These are phyloP conservation scores for Clarias batrachus DNA, from an alignment of 2,113 vertebrate species.

Conservation along the genomic window DNA sequence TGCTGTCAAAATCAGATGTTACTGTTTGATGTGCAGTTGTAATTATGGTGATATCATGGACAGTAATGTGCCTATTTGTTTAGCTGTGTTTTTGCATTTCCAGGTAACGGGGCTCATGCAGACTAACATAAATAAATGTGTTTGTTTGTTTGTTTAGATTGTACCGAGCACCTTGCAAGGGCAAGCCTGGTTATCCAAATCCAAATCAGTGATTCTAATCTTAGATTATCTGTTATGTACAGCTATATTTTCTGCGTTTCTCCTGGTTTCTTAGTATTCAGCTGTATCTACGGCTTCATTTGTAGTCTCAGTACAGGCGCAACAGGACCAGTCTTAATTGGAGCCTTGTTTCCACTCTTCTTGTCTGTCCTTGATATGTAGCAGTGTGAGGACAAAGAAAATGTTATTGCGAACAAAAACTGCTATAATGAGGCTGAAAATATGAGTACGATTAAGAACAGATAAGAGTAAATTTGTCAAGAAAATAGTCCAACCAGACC, in stretches of 20 bases:
- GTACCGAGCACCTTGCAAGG: not conserved
- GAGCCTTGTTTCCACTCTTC: slow-evolving; percentile 29
- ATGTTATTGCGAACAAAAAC: not conserved
- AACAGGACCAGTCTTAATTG: slow-evolving; percentile 22
- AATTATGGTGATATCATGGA: slow-evolving; percentile 27
- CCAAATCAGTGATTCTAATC: not conserved
- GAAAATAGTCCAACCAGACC: not conserved
- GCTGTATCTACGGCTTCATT: slow-evolving; percentile 6
- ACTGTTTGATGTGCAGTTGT: slow-evolving; percentile 7
- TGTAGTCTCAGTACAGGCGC: slow-evolving; percentile 1
- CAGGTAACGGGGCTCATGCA: not conserved
- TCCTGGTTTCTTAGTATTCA: not conserved
- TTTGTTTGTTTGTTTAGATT: not conserved
- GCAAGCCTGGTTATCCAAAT: not conserved
- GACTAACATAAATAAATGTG: not conserved
- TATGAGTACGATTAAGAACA: not conserved
- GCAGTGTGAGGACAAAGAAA: slow-evolving; percentile 2
- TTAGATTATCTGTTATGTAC: not conserved
- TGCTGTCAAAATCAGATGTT: not conserved
- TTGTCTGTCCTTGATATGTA: slow-evolving; percentile 16
- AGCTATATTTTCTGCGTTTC: not conserved
- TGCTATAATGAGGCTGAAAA: slow-evolving; percentile 11
- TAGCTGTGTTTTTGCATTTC: not conserved
- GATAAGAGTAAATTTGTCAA: not conserved
- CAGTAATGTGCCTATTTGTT: not conserved